A percentile compares a stretch with the other conserved stretches of the same genome.
These are phyloP conservation scores for Thumatha senex DNA, from an alignment of 2,888 invertebrate species.

Conservation along the genomic window DNA sequence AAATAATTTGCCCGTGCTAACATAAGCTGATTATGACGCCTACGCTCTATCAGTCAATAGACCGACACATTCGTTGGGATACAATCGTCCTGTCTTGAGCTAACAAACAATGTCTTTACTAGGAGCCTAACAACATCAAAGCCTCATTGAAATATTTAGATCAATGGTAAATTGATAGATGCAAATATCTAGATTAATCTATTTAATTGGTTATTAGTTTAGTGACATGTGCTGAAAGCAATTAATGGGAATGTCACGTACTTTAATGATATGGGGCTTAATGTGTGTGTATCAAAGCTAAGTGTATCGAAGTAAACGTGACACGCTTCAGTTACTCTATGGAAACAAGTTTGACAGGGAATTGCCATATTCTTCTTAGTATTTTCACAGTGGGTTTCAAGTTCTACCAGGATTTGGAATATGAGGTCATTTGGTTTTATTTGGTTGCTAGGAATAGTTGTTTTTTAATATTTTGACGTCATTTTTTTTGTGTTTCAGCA, in stretches of 20 bases:
- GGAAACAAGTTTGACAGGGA: slow-evolving; percentile 22
- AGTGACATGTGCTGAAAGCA: slow-evolving; percentile 59
- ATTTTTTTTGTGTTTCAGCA: too few relatives aligned
- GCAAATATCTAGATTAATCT: slow-evolving; percentile 78
- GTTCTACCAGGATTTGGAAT: too few relatives aligned
- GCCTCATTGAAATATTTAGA: slow-evolving; percentile 51
- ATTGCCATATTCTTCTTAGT: too few relatives aligned
- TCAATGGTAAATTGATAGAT: slow-evolving; percentile 72
- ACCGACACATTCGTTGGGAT: slow-evolving; percentile 40
- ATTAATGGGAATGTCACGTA: slow-evolving; percentile 67
- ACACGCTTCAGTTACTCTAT: slow-evolving; percentile 21
- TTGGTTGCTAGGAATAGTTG: too few relatives aligned
- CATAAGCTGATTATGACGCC: slow-evolving; percentile 51
- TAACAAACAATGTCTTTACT: slow-evolving; percentile 68
- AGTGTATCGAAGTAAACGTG: slow-evolving; percentile 28
- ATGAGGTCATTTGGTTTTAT: too few relatives aligned
- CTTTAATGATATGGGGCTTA: slow-evolving; percentile 58
- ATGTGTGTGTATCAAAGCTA: slow-evolving; percentile 17
- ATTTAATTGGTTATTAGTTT: slow-evolving; percentile 80
- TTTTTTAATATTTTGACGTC: too few relatives aligned
- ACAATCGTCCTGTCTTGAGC: slow-evolving; percentile 59
- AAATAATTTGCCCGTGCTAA: background rate
- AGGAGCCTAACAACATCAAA: slow-evolving; percentile 67
- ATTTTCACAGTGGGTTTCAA: too few relatives aligned
- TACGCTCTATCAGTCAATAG: slow-evolving; percentile 45